A percentile compares a stretch with the other conserved stretches of the same genome.
Conservation (phyloP, 2,113 vertebrate species). For the Campylomormyrus numenius region DNA sequence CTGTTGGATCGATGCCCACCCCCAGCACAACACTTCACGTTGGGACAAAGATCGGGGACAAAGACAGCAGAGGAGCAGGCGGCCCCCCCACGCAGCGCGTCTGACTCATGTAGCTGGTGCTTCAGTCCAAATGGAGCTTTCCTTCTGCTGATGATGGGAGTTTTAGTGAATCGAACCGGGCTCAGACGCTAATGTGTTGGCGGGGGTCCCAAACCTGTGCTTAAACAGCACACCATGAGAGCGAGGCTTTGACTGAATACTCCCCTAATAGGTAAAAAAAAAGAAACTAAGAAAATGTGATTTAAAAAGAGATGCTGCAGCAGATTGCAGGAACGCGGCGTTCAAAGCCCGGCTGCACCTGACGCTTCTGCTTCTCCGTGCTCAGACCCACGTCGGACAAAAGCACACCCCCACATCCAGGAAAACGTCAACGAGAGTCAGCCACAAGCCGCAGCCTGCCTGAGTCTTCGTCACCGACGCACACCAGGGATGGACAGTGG, state of each 20-base stretch:
- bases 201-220: neutral
- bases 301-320: neutral
- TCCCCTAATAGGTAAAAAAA: neutral
- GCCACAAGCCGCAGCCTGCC: neutral
- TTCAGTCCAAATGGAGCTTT: neutral
- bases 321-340: neutral
- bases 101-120: neutral
- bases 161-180: neutral
- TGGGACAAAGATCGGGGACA: neutral
- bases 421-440: neutral
- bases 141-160: neutral
- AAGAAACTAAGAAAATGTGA: neutral
- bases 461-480: neutral
- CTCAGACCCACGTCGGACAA: neutral
- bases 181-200: neutral
- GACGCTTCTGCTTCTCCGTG: neutral
- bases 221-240: neutral
- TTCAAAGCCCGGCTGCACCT: neutral
- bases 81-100: neutral
- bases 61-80: neutral
- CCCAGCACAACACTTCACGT: neutral
- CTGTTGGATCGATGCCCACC: neutral
- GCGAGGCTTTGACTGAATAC: neutral
- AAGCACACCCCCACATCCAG: neutral
- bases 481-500: neutral